Evolutionary conservation across 2,113 vertebrate species (phyloP), one percentile per base, ranked within the genome.

Genomic region (Alethe diademata): DNA sequence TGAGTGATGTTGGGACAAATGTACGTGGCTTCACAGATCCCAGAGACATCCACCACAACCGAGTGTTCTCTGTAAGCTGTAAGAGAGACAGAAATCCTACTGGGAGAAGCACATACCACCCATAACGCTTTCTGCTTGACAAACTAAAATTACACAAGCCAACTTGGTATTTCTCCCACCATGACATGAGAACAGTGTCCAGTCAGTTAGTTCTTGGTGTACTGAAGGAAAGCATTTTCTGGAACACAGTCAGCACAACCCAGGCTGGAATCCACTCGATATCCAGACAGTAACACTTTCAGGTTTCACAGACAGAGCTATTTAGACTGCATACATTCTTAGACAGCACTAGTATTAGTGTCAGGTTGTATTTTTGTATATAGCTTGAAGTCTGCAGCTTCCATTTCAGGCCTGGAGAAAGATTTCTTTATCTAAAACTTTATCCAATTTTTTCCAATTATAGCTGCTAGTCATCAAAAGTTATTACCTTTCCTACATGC

Each of bases 1-100:
- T 0, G 0, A 42, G 19, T 1, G 0, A 22, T 12, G 31, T 6
- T 33, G 33, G 16, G 19, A 64, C 0, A 3, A 70, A 57, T 9
- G 16, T 14, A 51, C 0, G 0, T 5, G 56, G 33, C 20, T 31
- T n/a, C 16, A 26, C 3, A 19, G 6, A 45, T 38, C 20, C 13
- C 51, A 38, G 8, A 84, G 5, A 53, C 22, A 64, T 26, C 15
- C 65, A 76, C 14, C 26, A 51, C 8, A 78, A 86, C 47, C 6
- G 23, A 58, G 17, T 0, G 2, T 2, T 10, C 26, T 31, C 19
- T 13, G 5, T n/a, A 74, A 42, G 12, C 28, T 42, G 20, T 1
- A 0, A 45, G 33, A 2, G 2, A 82, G 31, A 45, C 3, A 74
- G 38, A 33, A 31, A 50, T 47, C 14, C 36, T 22, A 2, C 0